A percentile compares a stretch with the other conserved stretches of the same genome.
phyloP scores from a whole-genome alignment of 2,797 vertebrate genomes.

The Ammospiza maritima region DNA sequence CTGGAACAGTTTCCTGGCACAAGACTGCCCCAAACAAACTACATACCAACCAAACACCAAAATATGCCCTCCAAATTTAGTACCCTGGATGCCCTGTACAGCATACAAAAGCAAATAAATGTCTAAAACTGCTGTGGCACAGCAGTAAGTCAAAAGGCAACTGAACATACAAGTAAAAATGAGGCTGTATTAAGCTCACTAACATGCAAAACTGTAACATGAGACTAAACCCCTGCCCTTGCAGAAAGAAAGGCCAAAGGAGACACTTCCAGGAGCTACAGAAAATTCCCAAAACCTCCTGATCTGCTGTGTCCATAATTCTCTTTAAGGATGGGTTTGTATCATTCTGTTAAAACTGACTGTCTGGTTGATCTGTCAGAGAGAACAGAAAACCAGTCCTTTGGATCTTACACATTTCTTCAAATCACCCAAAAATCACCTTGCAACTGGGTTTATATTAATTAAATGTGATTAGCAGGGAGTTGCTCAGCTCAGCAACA shows the following conservation, averaged over 20 bases:
- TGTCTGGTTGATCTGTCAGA: not conserved
- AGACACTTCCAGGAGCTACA: not conserved
- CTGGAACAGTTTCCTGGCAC: not conserved
- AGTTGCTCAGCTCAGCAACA: not conserved
- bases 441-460: slow-evolving; percentile 8
- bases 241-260: not conserved
- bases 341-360: not conserved
- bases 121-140: not conserved
- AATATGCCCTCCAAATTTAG: not conserved
- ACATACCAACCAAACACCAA: not conserved
- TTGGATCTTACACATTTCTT: not conserved
- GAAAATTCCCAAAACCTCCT: not conserved
- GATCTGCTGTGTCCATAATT: not conserved
- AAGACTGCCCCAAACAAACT: not conserved
- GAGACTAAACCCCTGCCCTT: not conserved
- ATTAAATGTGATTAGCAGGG: slow-evolving; percentile 32
- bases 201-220: not conserved
- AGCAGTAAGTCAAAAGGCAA: not conserved
- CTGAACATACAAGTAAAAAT: not conserved
- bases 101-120: not conserved
- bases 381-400: not conserved
- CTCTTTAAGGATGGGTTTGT: not conserved
- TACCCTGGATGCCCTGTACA: not conserved
- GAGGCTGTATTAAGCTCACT: not conserved
- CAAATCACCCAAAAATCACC: not conserved